Conservation (phyloP, 2,797 vertebrate genomes). For the Intellagama lesueurii region DNA sequence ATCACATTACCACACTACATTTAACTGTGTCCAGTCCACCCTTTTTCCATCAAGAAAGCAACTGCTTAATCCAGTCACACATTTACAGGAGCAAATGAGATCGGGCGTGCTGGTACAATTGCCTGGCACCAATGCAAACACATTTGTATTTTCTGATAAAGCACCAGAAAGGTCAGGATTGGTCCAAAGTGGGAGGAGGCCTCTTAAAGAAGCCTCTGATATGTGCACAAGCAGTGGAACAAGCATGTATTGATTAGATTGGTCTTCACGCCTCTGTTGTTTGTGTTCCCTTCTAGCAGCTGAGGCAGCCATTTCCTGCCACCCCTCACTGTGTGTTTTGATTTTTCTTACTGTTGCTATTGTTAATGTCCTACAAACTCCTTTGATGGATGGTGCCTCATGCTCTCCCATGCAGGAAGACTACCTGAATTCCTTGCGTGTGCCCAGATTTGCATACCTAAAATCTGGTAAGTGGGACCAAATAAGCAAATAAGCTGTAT, state of each 20-base stretch:
- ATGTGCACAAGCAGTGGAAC: background rate
- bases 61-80: background rate
- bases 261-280: slow-evolving; percentile 1
- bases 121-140: background rate
- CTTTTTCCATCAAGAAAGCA: background rate
- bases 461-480: background rate
- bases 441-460: background rate
- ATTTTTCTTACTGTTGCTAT: background rate
- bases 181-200: background rate
- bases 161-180: background rate
- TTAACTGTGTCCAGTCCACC: background rate
- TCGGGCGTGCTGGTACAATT: background rate
- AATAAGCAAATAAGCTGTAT: background rate
- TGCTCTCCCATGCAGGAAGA: background rate
- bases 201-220: background rate
- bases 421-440: background rate
- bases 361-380: background rate
- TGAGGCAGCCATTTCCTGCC: background rate
- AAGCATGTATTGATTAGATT: background rate
- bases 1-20: slow-evolving; percentile 18
- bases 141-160: background rate
- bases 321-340: background rate
- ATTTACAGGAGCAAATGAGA: background rate
- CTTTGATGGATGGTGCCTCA: background rate
- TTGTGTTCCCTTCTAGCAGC: background rate